A percentile compares a stretch with the other conserved stretches of the same genome.
Conservation (phyloP, 1,140 invertebrate species). For the Drosophila guanche region DNA sequence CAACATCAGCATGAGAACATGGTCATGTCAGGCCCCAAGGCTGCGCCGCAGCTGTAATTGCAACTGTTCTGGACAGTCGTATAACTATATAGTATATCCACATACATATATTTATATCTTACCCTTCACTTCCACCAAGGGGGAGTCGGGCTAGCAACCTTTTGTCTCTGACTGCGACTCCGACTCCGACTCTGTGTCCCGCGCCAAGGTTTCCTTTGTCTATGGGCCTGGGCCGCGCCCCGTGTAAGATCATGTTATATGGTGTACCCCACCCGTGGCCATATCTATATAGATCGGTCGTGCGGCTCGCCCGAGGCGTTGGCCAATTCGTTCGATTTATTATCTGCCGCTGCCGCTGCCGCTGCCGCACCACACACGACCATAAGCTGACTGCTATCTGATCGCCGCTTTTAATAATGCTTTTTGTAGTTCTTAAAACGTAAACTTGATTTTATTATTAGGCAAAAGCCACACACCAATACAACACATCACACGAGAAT, state of each 20-base stretch:
- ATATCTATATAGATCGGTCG: constrained; percentile 77
- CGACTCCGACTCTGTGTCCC: constrained; percentile 12
- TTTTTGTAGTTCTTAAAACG: constrained; percentile 75
- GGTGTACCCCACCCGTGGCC: too few species aligned
- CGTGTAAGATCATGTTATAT: constrained; percentile 71
- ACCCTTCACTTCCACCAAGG: constrained; percentile 66
- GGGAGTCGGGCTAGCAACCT: constrained; percentile 29
- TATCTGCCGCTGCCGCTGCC: constrained; percentile 14
- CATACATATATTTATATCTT: constrained; percentile 9
- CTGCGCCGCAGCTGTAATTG: constrained; percentile 63
- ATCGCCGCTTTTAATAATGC: constrained; percentile 77
- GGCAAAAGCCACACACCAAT: constrained; percentile 37
- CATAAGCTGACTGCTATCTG: constrained; percentile 67
- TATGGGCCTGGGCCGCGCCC: constrained; percentile 61
- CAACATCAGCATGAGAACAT: constrained; percentile 30
- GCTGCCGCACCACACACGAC: constrained; percentile 18
- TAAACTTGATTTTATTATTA: constrained; percentile 82
- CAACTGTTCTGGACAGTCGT: constrained; percentile 35
- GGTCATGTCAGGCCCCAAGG: constrained; percentile 65
- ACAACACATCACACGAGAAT: constrained; percentile 16
- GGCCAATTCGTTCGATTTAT: constrained; percentile 74
- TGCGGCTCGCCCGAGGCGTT: constrained; percentile 70
- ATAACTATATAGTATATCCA: not conserved
- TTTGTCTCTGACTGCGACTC: constrained; percentile 38
- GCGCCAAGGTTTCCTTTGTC: constrained; percentile 48